Evolutionary conservation across 2,113 vertebrate genomes (phyloP).

Genomic region (Aix galericulata): DNA sequence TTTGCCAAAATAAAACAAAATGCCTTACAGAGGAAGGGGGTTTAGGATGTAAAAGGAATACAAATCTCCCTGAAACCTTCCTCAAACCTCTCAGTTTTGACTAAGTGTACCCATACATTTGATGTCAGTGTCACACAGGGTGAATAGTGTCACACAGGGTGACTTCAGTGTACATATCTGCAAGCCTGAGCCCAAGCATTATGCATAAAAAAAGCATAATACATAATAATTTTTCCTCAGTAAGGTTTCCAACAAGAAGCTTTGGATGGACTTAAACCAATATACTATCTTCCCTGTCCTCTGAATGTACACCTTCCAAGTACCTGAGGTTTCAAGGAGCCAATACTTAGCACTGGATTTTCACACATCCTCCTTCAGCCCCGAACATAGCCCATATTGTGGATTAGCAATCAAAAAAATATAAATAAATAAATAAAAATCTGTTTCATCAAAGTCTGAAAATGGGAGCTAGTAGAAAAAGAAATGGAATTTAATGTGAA

Average conservation of each 20-base stretch:
- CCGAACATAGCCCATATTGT: neutral
- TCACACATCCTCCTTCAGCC: neutral
- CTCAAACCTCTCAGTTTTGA: neutral
- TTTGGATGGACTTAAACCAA: neutral
- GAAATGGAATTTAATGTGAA: constrained; percentile 52
- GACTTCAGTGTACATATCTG: neutral
- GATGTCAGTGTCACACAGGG: neutral
- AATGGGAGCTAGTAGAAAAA: constrained; percentile 17
- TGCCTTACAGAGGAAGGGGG: neutral
- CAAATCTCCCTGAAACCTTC: neutral
- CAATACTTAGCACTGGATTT: neutral
- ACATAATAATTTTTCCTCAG: neutral
- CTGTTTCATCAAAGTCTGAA: constrained; percentile 37
- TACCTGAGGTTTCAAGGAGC: neutral
- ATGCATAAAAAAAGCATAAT: too few species aligned
- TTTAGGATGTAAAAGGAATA: neutral
- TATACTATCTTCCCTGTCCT: neutral
- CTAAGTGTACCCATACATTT: neutral
- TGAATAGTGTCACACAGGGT: neutral
- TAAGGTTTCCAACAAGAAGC: neutral
- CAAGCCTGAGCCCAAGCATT: neutral
- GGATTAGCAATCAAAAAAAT: constrained; percentile 36
- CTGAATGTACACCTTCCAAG: neutral
- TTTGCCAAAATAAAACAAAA: neutral
- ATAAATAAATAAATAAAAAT: neutral